Percentiles rank a stretch among this genome's conserved stretches.
Conservation (phyloP, 64 coral and sea anemone genomes). For the Hydrozoanthus tunicans region DNA sequence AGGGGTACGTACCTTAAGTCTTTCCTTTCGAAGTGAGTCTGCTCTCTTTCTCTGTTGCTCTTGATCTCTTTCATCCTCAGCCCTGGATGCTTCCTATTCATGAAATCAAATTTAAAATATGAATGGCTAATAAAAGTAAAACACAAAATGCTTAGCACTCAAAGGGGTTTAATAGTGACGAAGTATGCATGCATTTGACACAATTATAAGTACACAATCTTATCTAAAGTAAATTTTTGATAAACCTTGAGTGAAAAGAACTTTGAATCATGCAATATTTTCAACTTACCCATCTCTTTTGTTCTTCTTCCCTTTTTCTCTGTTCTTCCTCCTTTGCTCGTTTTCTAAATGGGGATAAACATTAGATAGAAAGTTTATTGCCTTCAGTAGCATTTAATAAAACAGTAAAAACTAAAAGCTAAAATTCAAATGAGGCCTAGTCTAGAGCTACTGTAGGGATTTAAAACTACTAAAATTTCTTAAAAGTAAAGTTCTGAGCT, state of each 20-base stretch:
- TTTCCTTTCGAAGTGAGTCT: constrained; percentile 74
- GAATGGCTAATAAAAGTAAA: no score
- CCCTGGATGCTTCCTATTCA: constrained; percentile 61
- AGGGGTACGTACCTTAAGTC: constrained; percentile 62
- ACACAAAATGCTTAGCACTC: no score
- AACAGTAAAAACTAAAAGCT: no score
- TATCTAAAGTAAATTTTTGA: not conserved
- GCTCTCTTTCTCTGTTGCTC: constrained; percentile 65
- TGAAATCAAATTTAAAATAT: no score
- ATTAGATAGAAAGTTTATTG: not conserved
- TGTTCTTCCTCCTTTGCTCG: constrained; percentile 59
- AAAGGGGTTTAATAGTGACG: no score
- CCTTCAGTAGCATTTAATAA: not conserved
- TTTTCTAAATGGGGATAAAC: constrained; percentile 36
- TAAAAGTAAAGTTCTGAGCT: no score
- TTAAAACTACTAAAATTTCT: no score
- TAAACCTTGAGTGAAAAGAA: not conserved
- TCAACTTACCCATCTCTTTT: constrained; percentile 58
- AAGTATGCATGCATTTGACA: no score
- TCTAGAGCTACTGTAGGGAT: no score
- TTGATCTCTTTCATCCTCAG: constrained; percentile 73
- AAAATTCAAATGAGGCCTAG: not conserved
- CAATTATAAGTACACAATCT: not conserved
- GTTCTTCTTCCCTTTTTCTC: constrained; percentile 74
- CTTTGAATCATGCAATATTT: not conserved